These are phyloP conservation scores for Sciurus vulgaris DNA, from an alignment of 2,797 vertebrate species.

Conservation along the genomic window DNA sequence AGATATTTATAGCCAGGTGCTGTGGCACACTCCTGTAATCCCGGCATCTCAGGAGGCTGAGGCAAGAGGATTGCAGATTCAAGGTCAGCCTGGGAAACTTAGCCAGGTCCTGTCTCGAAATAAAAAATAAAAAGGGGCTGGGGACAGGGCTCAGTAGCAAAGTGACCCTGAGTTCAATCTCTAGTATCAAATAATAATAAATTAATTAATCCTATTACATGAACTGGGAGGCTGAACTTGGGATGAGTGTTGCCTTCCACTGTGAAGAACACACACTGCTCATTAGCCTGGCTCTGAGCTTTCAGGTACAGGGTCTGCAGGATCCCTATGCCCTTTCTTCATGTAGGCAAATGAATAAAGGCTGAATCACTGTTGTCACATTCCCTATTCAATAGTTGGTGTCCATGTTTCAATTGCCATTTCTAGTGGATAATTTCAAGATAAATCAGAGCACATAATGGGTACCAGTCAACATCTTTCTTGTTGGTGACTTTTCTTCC, in stretches of 20 bases:
- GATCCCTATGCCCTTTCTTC: background rate
- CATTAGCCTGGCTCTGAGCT: background rate
- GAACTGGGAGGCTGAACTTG: background rate
- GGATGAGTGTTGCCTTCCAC: no score
- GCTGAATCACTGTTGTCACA: background rate
- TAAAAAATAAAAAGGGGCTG: no score
- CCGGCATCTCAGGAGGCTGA: no score
- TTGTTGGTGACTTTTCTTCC: slow-evolving; percentile 72
- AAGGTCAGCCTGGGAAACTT: no score
- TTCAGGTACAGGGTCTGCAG: background rate
- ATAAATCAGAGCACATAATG: slow-evolving; percentile 39
- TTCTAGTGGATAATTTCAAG: slow-evolving; percentile 65
- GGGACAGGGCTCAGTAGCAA: no score
- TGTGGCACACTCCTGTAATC: no score
- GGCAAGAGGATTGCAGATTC: no score
- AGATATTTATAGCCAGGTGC: background rate
- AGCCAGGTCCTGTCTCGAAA: no score
- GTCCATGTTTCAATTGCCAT: slow-evolving; percentile 28
- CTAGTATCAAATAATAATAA: no score
- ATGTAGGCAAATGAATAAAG: slow-evolving; percentile 48
- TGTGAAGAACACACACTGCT: background rate
- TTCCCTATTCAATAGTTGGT: background rate
- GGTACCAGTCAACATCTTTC: background rate
- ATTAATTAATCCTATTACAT: background rate
- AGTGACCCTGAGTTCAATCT: no score